Percentiles rank a stretch among this genome's conserved stretches.
Evolutionary conservation across 2,888 invertebrate species (phyloP).

Genomic region (Nebria salina): DNA sequence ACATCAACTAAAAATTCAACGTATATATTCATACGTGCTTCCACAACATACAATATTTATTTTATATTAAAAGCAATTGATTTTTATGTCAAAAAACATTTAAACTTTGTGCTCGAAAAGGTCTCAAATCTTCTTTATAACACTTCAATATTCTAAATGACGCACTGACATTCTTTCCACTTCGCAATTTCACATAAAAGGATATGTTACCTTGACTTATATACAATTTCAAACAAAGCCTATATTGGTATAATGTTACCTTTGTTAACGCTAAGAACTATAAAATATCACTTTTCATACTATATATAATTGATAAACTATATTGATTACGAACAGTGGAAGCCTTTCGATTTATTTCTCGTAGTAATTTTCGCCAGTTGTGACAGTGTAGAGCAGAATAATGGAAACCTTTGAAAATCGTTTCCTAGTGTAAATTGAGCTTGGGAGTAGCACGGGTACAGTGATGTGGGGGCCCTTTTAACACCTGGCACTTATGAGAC

Average conservation of each 20-base stretch:
- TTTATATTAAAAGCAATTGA: no score
- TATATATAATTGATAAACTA: not conserved
- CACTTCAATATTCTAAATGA: no score
- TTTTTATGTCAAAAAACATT: no score
- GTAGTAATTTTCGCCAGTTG: slow-evolving; percentile 4
- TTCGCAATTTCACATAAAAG: slow-evolving; percentile 9
- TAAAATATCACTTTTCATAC: not conserved
- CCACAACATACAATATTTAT: no score
- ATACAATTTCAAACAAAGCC: slow-evolving; percentile 25
- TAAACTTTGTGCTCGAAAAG: no score
- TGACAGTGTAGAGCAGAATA: slow-evolving; percentile 22
- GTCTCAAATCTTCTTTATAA: no score
- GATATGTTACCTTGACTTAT: slow-evolving; percentile 38
- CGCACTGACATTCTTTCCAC: slow-evolving; percentile 17
- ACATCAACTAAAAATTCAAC: no score
- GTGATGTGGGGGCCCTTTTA: not conserved
- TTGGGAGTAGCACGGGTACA: not conserved
- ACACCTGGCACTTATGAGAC: not conserved
- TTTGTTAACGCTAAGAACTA: slow-evolving; percentile 1
- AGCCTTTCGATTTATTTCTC: not conserved
- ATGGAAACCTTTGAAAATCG: slow-evolving; percentile 36
- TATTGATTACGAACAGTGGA: not conserved
- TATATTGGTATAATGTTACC: not conserved
- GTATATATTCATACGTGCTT: no score
- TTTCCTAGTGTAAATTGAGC: slow-evolving; percentile 21